Evolutionary conservation across 53 echinoderm and acorn worm genomes (phyloP), one percentile per base, ranked within the genome.

Genomic region (Echinometra lucunter): DNA sequence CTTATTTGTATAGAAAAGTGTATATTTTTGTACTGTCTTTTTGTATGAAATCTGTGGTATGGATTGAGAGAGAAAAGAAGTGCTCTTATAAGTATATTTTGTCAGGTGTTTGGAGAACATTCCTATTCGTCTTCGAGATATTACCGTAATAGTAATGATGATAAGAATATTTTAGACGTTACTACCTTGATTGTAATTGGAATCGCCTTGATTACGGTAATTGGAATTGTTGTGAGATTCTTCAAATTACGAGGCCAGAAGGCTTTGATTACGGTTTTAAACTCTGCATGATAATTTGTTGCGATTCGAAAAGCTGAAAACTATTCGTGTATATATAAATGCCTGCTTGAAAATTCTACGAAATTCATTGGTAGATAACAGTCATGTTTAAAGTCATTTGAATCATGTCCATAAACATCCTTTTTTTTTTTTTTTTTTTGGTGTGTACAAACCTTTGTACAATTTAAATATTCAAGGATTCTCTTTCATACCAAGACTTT

Each of bases 1-100:
- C 85, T 85, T 85, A 85, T n/a, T 49, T 85, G 85, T 85, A 85
- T 13, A 85, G 30, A 45, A 85, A 49, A 85, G 85, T 85, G 85
- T 85, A 47, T 85, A 85, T 85, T 85, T 81, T 78, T 49, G 27
- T 53, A 85, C 28, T 23, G 3, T 85, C 45, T 47, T 30, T 23
- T 81, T 81, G 40, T 81, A 81, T 81, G 44, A 81, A 81, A 44
- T 40, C 21, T 49, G 19, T n/a, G 9, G 10, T 85, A 85, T 85
- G 60, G 9, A 34, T 37, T 60, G 37, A 4, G 40, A 89, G 60
- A 89, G 10, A 42, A 27, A 85, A 45, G 0, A 85, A 85, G 85
- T 85, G 53, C 12, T 85, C 45, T 85, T 85, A 85, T 23, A 27
- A 0, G 13, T n/a, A 47, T 85, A 47, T 6, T n/a, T n/a, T n/a